Percentiles rank a stretch among this genome's conserved stretches.
These are phyloP conservation scores for Tachyglossus aculeatus DNA, from an alignment of 2,797 vertebrate genomes.

Conservation along the genomic window DNA sequence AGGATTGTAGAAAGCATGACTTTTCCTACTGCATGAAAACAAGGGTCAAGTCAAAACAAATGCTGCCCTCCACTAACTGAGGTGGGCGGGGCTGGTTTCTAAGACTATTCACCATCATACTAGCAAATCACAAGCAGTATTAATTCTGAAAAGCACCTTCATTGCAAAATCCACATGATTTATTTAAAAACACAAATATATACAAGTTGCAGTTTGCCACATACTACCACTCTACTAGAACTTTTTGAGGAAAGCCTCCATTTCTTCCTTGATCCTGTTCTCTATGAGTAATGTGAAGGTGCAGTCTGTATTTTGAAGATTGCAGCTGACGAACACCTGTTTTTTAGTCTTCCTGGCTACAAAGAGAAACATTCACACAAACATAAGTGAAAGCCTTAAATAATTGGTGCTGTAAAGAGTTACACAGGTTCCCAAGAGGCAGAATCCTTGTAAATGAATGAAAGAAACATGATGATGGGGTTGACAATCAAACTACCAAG, in stretches of 20 bases:
- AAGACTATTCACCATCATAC: neutral
- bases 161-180: constrained; percentile 23
- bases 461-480: too few relatives aligned
- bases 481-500: neutral
- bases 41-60: too few relatives aligned
- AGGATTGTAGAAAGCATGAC: too few relatives aligned
- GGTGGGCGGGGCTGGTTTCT: neutral
- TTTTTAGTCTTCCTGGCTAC: constrained; percentile 95
- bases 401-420: neutral
- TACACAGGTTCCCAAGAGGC: neutral
- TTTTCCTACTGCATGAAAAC: too few relatives aligned
- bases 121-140: constrained; percentile 9
- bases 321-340: constrained; percentile 94
- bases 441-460: too few relatives aligned
- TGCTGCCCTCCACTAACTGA: neutral
- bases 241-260: constrained; percentile 88
- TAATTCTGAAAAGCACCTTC: constrained; percentile 27
- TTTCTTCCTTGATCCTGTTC: constrained; percentile 92
- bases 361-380: constrained; percentile 40
- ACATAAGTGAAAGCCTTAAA: neutral
- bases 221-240: constrained; percentile 74
- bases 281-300: constrained; percentile 87
- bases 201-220: constrained; percentile 16
- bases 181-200: constrained; percentile 31
- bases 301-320: constrained; percentile 83